Evolutionary conservation across 2,113 vertebrate genomes (phyloP).

Genomic region (Polypterus bichir): DNA sequence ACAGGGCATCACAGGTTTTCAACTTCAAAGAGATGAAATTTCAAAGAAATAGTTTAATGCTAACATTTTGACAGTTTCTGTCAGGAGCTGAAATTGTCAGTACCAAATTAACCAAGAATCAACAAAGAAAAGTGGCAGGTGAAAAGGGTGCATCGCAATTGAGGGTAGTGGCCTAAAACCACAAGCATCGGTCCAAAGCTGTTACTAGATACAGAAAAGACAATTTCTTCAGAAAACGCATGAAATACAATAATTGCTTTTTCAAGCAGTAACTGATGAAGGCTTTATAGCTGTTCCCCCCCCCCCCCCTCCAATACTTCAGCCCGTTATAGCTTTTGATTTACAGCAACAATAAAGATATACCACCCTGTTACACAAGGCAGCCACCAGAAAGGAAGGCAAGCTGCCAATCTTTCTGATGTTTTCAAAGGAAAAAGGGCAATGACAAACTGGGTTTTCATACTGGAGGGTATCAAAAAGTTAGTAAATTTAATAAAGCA

Average conservation of each 20-base stretch:
- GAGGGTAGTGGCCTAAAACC: too few species aligned
- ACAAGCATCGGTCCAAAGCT: background rate
- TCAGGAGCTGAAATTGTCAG: too few species aligned
- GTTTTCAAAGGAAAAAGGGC: background rate
- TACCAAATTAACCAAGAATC: too few species aligned
- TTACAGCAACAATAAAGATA: too few species aligned
- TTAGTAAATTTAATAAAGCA: too few species aligned
- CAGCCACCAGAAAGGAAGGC: background rate
- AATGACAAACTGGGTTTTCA: too few species aligned
- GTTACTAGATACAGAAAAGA: background rate
- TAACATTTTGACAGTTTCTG: background rate
- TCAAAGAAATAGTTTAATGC: background rate
- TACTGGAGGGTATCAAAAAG: too few species aligned
- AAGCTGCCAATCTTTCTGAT: background rate
- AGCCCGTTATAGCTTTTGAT: background rate
- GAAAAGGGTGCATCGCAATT: too few species aligned
- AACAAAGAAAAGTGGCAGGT: too few species aligned
- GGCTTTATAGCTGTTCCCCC: background rate
- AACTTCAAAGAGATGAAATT: slow-evolving; percentile 1
- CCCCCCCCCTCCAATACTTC: background rate
- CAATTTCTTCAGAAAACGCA: background rate
- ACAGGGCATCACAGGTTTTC: background rate
- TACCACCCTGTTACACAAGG: background rate
- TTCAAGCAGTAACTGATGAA: background rate
- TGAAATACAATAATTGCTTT: background rate